Percentiles rank a stretch among this genome's conserved stretches.
phyloP scores from a whole-genome alignment of 2,797 vertebrate species.

The Propithecus deckenii region DNA sequence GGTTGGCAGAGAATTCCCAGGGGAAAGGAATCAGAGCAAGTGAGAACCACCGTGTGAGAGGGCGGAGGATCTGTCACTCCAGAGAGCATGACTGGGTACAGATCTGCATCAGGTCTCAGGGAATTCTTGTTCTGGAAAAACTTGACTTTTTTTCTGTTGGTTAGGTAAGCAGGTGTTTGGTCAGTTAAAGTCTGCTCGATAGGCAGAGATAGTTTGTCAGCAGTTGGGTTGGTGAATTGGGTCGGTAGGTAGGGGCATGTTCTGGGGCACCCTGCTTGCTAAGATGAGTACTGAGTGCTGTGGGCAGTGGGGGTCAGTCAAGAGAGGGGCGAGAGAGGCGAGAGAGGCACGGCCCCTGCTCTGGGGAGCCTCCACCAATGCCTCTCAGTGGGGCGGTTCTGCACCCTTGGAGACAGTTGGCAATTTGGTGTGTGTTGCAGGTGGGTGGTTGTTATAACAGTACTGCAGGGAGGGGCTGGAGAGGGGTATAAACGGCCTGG shows the following conservation, averaged over 20 bases:
- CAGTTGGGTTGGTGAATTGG: background rate
- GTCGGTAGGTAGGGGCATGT: background rate
- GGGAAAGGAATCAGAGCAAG: background rate
- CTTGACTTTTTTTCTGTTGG: background rate
- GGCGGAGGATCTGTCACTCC: background rate
- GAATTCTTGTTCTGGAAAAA: background rate
- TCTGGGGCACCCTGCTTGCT: background rate
- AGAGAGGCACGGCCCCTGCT: background rate
- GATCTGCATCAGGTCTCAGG: background rate
- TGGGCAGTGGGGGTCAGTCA: too few species aligned
- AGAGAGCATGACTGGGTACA: background rate
- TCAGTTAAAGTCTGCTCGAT: background rate
- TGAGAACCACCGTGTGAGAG: background rate
- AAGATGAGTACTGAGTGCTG: accelerated
- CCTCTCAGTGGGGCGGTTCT: background rate
- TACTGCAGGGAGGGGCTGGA: background rate
- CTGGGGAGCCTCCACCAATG: background rate
- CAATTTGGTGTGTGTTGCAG: background rate
- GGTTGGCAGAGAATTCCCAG: background rate
- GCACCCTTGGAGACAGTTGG: background rate
- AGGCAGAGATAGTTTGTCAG: background rate
- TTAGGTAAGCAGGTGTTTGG: background rate
- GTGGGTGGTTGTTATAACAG: background rate
- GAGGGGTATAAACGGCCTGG: background rate
- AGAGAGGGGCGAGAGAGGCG: background rate